A percentile compares a stretch with the other conserved stretches of the same genome.
phyloP scores from a whole-genome alignment of 2,888 invertebrate species.

The Tachina lurida region DNA sequence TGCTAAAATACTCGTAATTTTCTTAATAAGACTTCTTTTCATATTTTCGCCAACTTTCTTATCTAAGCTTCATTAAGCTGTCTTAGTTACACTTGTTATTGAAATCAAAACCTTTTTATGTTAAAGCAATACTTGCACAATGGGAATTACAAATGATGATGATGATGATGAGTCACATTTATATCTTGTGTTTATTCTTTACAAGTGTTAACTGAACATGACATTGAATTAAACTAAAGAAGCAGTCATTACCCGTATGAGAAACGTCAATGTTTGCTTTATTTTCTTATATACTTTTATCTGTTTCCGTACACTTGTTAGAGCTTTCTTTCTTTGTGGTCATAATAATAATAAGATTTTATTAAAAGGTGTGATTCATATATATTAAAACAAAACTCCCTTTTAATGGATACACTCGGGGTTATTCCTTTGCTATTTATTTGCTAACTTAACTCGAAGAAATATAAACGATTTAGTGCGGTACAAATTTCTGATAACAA shows the following conservation, averaged over 20 bases:
- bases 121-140: neutral
- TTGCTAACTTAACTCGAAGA: too few relatives aligned
- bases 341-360: neutral
- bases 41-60: neutral
- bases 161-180: constrained; percentile 28
- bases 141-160: constrained; percentile 47
- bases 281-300: constrained; percentile 1
- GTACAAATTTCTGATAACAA: too few relatives aligned
- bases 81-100: constrained; percentile 28
- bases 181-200: constrained; percentile 6
- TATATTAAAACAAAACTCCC: neutral
- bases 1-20: neutral
- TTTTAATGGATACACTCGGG: too few relatives aligned
- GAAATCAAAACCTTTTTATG: constrained; percentile 2
- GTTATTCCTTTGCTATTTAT: too few relatives aligned
- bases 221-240: neutral
- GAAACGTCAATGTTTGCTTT: constrained; percentile 27
- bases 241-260: neutral
- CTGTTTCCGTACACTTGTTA: constrained; percentile 12
- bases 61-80: constrained; percentile 22
- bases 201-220: neutral
- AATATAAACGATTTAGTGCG: too few relatives aligned
- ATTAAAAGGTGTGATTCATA: neutral
- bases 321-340: constrained; percentile 8
- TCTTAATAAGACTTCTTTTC: neutral